phyloP scores from a whole-genome alignment of 2,888 invertebrate genomes.

The Rotaria macrura region DNA sequence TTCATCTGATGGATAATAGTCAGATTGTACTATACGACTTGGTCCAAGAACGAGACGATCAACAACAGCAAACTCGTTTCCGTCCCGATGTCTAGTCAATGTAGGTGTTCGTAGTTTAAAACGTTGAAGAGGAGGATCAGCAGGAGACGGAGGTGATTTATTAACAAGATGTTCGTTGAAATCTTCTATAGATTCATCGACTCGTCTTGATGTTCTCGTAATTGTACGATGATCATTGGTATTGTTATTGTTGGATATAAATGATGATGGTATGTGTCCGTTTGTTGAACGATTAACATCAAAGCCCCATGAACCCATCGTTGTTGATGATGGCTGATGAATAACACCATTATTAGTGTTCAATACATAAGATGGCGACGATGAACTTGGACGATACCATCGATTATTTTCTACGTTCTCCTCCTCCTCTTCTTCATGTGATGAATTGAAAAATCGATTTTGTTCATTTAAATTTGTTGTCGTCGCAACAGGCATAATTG shows the following conservation, averaged over 20 bases:
- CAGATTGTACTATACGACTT: background rate
- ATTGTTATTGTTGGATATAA: background rate
- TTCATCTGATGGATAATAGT: background rate
- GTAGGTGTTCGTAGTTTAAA: constrained; percentile 9
- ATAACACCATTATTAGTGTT: background rate
- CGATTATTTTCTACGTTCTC: background rate
- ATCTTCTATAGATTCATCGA: background rate
- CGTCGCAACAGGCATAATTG: background rate
- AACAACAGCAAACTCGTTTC: background rate
- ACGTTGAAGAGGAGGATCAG: background rate
- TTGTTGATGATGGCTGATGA: background rate
- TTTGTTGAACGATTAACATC: constrained; percentile 1
- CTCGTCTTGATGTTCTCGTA: background rate
- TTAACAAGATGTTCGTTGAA: background rate
- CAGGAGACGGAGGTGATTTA: background rate
- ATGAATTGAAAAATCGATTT: background rate
- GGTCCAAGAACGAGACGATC: constrained; percentile 15
- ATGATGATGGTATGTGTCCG: background rate
- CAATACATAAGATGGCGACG: background rate
- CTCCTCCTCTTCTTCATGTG: background rate
- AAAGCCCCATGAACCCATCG: background rate
- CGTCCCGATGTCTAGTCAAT: background rate
- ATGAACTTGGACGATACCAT: background rate
- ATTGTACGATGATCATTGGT: background rate
- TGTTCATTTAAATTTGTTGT: background rate